Conservation (phyloP, 2,888 invertebrate species). For the Falcaria lacertinaria region DNA sequence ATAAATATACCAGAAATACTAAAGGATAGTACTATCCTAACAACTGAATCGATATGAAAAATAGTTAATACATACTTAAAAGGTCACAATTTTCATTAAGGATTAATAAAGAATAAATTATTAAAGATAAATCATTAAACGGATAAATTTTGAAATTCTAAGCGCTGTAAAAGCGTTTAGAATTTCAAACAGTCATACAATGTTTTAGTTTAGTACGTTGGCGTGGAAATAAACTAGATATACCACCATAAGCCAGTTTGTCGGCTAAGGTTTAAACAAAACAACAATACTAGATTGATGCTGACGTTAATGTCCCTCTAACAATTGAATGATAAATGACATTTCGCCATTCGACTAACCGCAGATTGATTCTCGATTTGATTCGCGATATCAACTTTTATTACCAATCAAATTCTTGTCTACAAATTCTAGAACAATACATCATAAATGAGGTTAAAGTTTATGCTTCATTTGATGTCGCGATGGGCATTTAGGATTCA, state of each 20-base stretch:
- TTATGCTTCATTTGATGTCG: background rate
- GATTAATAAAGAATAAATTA: no score
- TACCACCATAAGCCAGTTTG: background rate
- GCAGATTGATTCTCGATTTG: slow-evolving; percentile 42
- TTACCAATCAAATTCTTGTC: slow-evolving; percentile 35
- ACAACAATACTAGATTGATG: slow-evolving; percentile 48
- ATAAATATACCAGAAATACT: no score
- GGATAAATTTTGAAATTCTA: no score
- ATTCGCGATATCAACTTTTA: slow-evolving; percentile 45
- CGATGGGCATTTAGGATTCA: background rate
- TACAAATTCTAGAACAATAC: slow-evolving; percentile 6
- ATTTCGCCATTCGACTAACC: slow-evolving; percentile 45
- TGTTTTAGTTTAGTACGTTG: no score
- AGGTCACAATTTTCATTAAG: no score
- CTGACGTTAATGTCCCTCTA: slow-evolving; percentile 50
- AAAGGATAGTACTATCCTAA: no score
- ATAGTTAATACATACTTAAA: no score
- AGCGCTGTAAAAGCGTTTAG: no score
- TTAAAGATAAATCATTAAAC: no score
- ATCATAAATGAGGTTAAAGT: background rate
- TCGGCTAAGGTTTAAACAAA: slow-evolving; percentile 26
- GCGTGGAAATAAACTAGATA: no score
- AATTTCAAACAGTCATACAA: no score
- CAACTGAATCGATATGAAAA: no score
- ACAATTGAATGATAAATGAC: slow-evolving; percentile 69